Conservation (phyloP, 1,140 invertebrate genomes). For the Lordiphosa mommai region DNA sequence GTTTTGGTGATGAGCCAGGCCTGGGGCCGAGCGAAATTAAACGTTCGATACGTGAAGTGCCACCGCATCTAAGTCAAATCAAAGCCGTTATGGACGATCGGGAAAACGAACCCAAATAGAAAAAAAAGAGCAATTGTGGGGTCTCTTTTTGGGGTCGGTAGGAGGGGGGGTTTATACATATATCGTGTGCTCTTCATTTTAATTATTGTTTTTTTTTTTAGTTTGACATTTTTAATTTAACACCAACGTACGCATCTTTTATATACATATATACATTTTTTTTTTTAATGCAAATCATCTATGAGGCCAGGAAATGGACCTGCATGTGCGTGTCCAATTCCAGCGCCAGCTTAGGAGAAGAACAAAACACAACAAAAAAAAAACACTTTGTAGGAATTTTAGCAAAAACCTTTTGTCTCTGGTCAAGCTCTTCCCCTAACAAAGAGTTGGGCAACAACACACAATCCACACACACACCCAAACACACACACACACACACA, state of each 20-base stretch:
- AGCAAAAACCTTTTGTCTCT: constrained; percentile 14
- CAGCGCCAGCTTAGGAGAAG: constrained; percentile 4
- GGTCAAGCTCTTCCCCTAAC: constrained; percentile 6
- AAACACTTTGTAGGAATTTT: constrained; percentile 12
- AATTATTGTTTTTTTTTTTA: constrained; percentile 41
- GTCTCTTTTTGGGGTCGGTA: too few relatives aligned
- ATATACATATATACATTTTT: constrained; percentile 13
- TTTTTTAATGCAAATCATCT: not conserved
- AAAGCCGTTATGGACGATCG: constrained; percentile 19
- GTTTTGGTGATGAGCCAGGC: constrained; percentile 39
- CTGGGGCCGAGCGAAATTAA: constrained; percentile 23
- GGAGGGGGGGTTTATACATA: too few relatives aligned
- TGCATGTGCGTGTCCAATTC: not conserved
- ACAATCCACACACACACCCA: not conserved
- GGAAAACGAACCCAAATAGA: constrained; percentile 6
- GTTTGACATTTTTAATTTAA: constrained; percentile 36
- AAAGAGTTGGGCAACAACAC: constrained; percentile 4
- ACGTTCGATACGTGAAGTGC: constrained; percentile 23
- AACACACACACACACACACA: constrained; percentile 16
- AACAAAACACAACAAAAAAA: constrained; percentile 9
- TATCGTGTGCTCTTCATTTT: constrained; percentile 34
- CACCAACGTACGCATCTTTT: constrained; percentile 8
- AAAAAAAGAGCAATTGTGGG: not conserved
- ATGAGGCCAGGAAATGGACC: not conserved
- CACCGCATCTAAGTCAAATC: constrained; percentile 12